phyloP scores from a whole-genome alignment of 2,888 invertebrate genomes.

The Eupithecia dodoneata region DNA sequence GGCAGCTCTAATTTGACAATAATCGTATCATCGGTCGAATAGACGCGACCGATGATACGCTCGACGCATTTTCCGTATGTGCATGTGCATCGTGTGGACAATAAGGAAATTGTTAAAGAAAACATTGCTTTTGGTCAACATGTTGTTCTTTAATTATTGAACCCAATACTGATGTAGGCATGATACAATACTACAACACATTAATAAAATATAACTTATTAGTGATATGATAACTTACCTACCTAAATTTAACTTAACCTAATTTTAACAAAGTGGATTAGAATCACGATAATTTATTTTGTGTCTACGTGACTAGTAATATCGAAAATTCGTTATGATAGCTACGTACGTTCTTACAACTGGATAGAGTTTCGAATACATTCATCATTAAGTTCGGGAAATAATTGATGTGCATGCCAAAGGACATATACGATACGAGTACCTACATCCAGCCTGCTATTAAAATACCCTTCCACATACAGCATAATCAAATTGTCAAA shows the following conservation, averaged over 20 bases:
- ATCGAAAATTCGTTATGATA: slow-evolving; percentile 20
- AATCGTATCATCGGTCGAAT: no score
- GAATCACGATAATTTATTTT: slow-evolving; percentile 21
- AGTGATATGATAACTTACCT: slow-evolving; percentile 8
- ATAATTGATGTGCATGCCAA: neutral
- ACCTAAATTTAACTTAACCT: slow-evolving; percentile 1
- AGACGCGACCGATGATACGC: no score
- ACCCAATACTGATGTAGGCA: slow-evolving; percentile 26
- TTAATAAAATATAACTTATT: slow-evolving; percentile 6
- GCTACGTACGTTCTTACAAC: slow-evolving; percentile 5
- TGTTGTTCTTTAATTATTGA: slow-evolving; percentile 5
- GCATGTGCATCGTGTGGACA: neutral
- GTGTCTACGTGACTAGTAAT: slow-evolving; percentile 34
- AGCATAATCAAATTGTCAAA: neutral
- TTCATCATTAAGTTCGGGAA: neutral
- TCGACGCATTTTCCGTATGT: no score
- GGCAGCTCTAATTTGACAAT: no score
- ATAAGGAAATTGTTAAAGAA: neutral
- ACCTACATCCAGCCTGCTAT: neutral
- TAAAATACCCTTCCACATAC: neutral
- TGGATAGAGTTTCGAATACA: neutral
- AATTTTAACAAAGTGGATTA: slow-evolving; percentile 9
- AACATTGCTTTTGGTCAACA: slow-evolving; percentile 1
- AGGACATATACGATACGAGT: neutral
- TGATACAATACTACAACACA: neutral